Percentiles rank a stretch among this genome's conserved stretches.
Evolutionary conservation across 2,113 vertebrate species (phyloP).

Genomic region (Entosphenus tridentatus): DNA sequence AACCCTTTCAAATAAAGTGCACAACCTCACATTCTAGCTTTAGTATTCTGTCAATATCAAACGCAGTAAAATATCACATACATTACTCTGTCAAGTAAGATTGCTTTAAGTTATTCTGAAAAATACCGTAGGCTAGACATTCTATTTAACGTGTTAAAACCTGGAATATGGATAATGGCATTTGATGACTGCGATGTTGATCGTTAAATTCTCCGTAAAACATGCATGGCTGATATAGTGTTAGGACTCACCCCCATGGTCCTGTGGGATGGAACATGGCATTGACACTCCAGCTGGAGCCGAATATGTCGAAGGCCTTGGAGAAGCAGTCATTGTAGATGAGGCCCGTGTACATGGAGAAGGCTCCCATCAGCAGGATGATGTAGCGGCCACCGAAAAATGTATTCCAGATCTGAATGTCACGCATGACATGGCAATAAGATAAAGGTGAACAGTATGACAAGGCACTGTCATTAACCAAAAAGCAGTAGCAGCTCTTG

Average conservation of each 20-base stretch:
- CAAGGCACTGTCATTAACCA: background rate
- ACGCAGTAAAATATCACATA: no score
- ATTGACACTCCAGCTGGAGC: conserved; percentile 43
- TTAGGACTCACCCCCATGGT: conserved; percentile 44
- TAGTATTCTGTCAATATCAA: no score
- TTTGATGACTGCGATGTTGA: background rate
- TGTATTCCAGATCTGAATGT: conserved; percentile 53
- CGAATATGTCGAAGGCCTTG: conserved; percentile 36
- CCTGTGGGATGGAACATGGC: conserved; percentile 43
- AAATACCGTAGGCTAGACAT: no score
- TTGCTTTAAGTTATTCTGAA: no score
- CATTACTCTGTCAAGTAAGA: no score
- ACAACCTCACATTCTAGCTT: no score
- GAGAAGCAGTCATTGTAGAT: conserved; percentile 89
- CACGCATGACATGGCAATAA: background rate
- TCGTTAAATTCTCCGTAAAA: background rate
- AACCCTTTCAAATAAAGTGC: no score
- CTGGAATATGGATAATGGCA: background rate
- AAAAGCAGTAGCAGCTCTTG: no score
- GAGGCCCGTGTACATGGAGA: conserved; percentile 83
- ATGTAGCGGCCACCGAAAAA: conserved; percentile 79
- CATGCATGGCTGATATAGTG: background rate
- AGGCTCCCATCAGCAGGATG: conserved; percentile 77
- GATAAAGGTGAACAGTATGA: conserved; percentile 5
- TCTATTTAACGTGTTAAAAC: no score